A percentile compares a stretch with the other conserved stretches of the same genome.
These are phyloP conservation scores for Torymus tubicola DNA, from an alignment of 2,888 invertebrate species.

Conservation along the genomic window DNA sequence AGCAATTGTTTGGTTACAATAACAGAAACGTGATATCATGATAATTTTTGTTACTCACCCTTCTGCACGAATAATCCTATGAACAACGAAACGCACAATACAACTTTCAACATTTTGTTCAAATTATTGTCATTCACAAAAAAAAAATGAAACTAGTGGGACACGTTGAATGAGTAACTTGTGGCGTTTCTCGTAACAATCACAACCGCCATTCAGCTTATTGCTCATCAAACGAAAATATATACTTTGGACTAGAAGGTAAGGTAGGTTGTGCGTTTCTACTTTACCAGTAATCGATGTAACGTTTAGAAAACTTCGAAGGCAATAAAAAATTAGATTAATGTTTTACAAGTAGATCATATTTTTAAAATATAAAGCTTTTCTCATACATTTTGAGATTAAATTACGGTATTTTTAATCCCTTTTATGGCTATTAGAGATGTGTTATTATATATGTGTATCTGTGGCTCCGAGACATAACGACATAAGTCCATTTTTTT, in stretches of 20 bases:
- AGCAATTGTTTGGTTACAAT: slow-evolving; percentile 47
- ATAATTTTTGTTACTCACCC: slow-evolving; percentile 27
- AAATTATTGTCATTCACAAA: slow-evolving; percentile 40
- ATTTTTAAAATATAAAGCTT: no score
- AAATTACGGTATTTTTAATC: no score
- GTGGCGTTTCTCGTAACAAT: slow-evolving; percentile 8
- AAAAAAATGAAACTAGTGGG: slow-evolving; percentile 10
- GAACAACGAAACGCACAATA: slow-evolving; percentile 7
- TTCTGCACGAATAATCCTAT: slow-evolving; percentile 18
- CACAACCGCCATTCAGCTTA: slow-evolving; percentile 22
- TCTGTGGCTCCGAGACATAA: no score
- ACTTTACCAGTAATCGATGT: slow-evolving; percentile 1
- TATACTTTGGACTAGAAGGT: neutral
- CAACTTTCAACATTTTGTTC: slow-evolving; percentile 47
- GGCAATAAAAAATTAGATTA: slow-evolving; percentile 57
- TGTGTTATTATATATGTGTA: no score
- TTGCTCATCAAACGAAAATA: slow-evolving; percentile 16
- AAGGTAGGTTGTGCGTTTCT: neutral
- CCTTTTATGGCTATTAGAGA: no score
- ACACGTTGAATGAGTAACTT: slow-evolving; percentile 10
- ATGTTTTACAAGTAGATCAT: slow-evolving; percentile 68
- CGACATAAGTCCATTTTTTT: no score
- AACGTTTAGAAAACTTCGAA: slow-evolving; percentile 77
- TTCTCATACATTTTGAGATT: no score
- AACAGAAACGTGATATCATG: neutral